Evolutionary conservation across 2,113 vertebrate species (phyloP).

Genomic region (Callionymus lyra): DNA sequence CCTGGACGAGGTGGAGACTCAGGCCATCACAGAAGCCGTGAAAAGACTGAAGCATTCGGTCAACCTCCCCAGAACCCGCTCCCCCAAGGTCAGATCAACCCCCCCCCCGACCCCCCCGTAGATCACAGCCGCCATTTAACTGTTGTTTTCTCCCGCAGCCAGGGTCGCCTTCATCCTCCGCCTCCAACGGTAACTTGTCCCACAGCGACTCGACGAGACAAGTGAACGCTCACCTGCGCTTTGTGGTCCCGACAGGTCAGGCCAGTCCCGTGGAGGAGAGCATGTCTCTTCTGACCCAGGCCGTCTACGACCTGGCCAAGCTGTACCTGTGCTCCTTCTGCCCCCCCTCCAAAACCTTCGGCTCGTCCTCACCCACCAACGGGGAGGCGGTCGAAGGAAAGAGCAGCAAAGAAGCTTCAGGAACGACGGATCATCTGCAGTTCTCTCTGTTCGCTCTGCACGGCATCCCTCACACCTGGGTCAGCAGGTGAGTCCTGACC

Average conservation of each 20-base stretch:
- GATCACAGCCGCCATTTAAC: too few species aligned
- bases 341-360: slow-evolving; percentile 41
- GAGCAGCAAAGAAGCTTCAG: slow-evolving; percentile 75
- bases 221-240: not conserved
- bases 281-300: slow-evolving; percentile 71
- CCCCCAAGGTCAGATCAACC: slow-evolving; percentile 68
- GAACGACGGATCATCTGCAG: slow-evolving; percentile 83
- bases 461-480: slow-evolving; percentile 81
- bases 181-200: slow-evolving; percentile 44
- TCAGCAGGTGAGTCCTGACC: slow-evolving; percentile 75
- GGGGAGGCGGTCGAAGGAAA: slow-evolving; percentile 23
- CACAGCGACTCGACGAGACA: not conserved
- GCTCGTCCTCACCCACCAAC: slow-evolving; percentile 14
- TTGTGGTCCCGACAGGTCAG: slow-evolving; percentile 30
- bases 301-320: slow-evolving; percentile 77
- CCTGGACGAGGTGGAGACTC: slow-evolving; percentile 86
- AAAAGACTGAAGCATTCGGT: slow-evolving; percentile 81
- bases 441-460: slow-evolving; percentile 89
- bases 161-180: slow-evolving; percentile 58
- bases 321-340: slow-evolving; percentile 76
- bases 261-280: slow-evolving; percentile 71
- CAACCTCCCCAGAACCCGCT: slow-evolving; percentile 78
- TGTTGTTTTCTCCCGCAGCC: slow-evolving; percentile 53
- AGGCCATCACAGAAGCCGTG: slow-evolving; percentile 74
- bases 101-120: too few species aligned